Conservation (phyloP, 2,113 vertebrate genomes). For the Tachysurus fulvidraco region DNA sequence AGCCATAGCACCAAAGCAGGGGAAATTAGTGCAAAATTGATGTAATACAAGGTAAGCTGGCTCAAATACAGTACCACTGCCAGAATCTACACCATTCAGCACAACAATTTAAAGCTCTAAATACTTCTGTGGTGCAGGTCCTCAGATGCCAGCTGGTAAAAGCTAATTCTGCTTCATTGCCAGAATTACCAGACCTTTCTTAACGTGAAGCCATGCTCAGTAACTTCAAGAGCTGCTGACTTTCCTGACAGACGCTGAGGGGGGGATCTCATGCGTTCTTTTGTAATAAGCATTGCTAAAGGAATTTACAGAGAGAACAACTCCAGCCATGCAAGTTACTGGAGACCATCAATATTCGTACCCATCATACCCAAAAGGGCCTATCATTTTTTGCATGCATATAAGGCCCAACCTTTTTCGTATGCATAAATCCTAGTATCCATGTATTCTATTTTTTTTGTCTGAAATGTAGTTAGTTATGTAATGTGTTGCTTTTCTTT, state of each 20-base stretch:
- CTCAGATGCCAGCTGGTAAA: too few species aligned
- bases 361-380: not conserved
- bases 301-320: not conserved
- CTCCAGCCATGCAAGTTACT: not conserved
- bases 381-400: not conserved
- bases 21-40: not conserved
- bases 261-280: not conserved
- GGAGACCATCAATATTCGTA: not conserved
- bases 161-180: not conserved
- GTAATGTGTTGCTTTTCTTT: not conserved
- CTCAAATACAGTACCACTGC: not conserved
- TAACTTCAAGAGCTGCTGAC: not conserved
- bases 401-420: not conserved
- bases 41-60: not conserved
- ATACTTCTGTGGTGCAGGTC: not conserved
- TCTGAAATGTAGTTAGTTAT: not conserved
- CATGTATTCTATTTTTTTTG: not conserved
- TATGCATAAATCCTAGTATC: not conserved
- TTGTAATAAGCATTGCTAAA: not conserved
- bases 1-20: not conserved
- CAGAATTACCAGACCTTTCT: not conserved
- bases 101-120: not conserved
- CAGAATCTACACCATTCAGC: not conserved
- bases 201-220: not conserved
- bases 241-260: not conserved